These are phyloP conservation scores for Nyctereutes procyonoides DNA, from an alignment of 2,113 vertebrate genomes.

Conservation along the genomic window DNA sequence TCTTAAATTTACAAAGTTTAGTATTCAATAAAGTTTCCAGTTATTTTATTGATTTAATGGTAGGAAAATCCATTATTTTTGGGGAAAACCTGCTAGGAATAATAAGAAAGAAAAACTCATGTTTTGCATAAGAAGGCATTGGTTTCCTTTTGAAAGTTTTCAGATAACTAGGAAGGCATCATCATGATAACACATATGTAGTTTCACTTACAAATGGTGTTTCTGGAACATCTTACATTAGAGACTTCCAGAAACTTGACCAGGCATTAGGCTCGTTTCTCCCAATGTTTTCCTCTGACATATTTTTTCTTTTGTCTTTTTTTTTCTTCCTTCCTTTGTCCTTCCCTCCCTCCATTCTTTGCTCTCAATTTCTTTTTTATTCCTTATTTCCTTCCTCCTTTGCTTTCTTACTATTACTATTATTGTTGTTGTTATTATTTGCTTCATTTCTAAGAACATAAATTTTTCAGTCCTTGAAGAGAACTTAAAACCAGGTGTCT, in stretches of 20 bases:
- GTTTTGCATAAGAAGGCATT: neutral
- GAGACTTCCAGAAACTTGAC: neutral
- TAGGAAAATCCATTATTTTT: too few relatives aligned
- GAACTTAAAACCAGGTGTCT: neutral
- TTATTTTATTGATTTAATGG: conserved; percentile 1
- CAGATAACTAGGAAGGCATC: neutral
- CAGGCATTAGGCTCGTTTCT: neutral
- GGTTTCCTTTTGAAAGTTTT: neutral
- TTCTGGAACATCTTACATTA: neutral
- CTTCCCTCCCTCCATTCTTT: rapidly evolving
- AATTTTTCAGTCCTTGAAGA: neutral
- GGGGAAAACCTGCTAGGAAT: neutral
- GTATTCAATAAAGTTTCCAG: conserved; percentile 33
- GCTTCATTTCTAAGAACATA: neutral
- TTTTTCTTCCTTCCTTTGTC: rapidly evolving
- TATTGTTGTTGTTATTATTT: neutral
- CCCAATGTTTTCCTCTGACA: neutral
- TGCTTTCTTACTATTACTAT: neutral
- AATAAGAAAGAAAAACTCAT: neutral
- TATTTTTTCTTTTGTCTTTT: neutral
- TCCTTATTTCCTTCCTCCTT: neutral
- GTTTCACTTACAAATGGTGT: neutral
- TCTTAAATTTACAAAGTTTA: conserved; percentile 12
- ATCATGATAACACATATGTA: neutral
- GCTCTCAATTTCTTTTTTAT: neutral